Base-by-base conservation (phyloP, 2,888 invertebrate species). In the Drosophila testacea region DNA sequence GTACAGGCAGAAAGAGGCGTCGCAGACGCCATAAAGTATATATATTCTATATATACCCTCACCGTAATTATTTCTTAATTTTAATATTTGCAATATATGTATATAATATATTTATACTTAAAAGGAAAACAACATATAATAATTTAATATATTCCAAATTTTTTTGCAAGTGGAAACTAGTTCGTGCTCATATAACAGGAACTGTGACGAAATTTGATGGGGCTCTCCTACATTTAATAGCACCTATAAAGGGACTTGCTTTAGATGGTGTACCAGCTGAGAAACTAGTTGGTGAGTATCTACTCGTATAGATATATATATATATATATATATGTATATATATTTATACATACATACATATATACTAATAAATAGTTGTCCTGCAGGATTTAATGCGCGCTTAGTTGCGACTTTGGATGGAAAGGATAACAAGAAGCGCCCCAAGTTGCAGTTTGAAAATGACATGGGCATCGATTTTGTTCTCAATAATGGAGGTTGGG, bases 381-480 rank as follows among this genome's bases (percentile, higher is more conserved):
- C 9, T 50, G 1, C 76, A 94, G 94, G 94, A 11, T 94, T 94
- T 91, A 95, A 95, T 70, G 91, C 94, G 11, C 93, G 94, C n/a
- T 95, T 95, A 2, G 93, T 95, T 78, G 93, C 95, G 63, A 93
- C 95, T 16, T 94, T 94, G 11, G 95, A 96, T 87, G 93, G 94
- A 83, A 95, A 94, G 92, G 92, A 92, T 56, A 89, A 87, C 30
- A 96, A 95, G 87, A 94, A 94, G 39, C 94, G 94, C 69, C 91
- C 93, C 22, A 94, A 95, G 4, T 89, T 96, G 1, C 91, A 93
- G 16, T 93, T 94, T 71, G 89, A 93, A 16, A 82, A 89, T 13
- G 95, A 96, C 85, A 93, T 94, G 81, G 97, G 97, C 91, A 93
- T 95, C 38, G 94, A 95, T 68, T 95, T 95, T 78, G 94, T 95